Base-by-base conservation (phyloP, 2,113 vertebrate species). In the Lophius piscatorius region DNA sequence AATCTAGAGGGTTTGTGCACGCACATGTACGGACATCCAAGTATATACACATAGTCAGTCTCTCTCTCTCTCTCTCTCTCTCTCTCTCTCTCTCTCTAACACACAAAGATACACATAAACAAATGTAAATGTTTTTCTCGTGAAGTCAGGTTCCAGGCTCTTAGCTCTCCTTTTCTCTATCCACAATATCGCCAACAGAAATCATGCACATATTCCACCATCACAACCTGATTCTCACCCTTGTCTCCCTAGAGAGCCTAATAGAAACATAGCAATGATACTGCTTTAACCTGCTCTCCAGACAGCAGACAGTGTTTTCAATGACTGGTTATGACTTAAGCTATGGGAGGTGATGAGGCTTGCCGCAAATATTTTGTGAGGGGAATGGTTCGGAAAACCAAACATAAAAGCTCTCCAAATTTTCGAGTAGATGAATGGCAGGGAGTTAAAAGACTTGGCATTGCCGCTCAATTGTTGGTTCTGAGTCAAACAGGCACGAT, bases 241-340 rank as follows among this genome's bases (percentile, higher is more conserved):
- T 16, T 35, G 28, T 36, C 38, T 70, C 79, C 80, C 79, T 18
- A 36, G 74, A 69, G 81, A 70, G 64, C 62, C 21, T 29, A 49
- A 62, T 76, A 63, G 79, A 78, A 85, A 84, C 81, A 75, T 64
- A 70, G 84, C 76, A 40, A 66, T 49, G 59, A 78, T 77, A 78
- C 80, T 80, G 73, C 61, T 89, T 88, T 86, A 84, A 91, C 82
- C 83, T 66, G 78, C 82, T 84, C 80, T 85, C 74, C 83, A 87
- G 85, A 84, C 81, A 85, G 80, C 83, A 84, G 83, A 80, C 81
- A 35, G 76, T 85, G 84, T 90, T 91, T 88, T 80, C 73, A 80
- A 82, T 18, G 57, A 51, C 81, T 64, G 85, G 82, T 84, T 87
- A 87, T 84, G 87, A 87, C 80, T 87, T 80, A 51, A 86, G 70